Conservation (phyloP, 2,113 vertebrate species). For the Garra rufa region DNA sequence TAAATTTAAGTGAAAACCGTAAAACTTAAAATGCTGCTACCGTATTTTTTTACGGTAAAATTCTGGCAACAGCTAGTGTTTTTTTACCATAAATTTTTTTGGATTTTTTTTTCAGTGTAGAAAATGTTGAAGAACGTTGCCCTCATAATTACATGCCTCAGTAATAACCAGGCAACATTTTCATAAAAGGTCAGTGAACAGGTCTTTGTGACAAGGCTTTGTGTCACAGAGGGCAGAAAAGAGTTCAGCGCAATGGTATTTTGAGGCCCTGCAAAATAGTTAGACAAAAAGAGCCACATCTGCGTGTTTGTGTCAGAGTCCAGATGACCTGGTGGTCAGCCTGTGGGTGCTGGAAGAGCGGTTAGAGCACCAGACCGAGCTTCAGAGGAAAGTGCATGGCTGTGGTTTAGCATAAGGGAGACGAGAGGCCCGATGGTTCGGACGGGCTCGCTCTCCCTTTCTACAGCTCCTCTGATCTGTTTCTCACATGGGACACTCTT, state of each 20-base stretch:
- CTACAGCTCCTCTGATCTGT: conserved; percentile 42
- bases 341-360: conserved; percentile 31
- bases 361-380: not conserved
- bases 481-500: conserved; percentile 78
- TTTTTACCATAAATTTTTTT: no score
- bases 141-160: not conserved
- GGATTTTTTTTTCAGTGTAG: no score
- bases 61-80: no score
- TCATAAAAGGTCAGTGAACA: not conserved
- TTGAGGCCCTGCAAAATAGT: conserved; percentile 9
- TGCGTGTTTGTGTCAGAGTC: conserved; percentile 28
- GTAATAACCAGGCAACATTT: not conserved
- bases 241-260: not conserved
- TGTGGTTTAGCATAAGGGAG: conserved; percentile 39
- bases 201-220: not conserved
- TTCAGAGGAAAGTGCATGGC: conserved; percentile 33
- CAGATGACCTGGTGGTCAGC: conserved; percentile 31
- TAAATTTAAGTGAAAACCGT: no score
- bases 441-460: conserved; percentile 18
- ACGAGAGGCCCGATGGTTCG: conserved; percentile 10
- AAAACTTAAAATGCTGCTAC: no score
- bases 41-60: no score
- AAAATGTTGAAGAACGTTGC: not conserved
- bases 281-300: not conserved
- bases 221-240: not conserved